Conservation (phyloP, 2,888 invertebrate genomes). For the Orchesella flavescens region DNA sequence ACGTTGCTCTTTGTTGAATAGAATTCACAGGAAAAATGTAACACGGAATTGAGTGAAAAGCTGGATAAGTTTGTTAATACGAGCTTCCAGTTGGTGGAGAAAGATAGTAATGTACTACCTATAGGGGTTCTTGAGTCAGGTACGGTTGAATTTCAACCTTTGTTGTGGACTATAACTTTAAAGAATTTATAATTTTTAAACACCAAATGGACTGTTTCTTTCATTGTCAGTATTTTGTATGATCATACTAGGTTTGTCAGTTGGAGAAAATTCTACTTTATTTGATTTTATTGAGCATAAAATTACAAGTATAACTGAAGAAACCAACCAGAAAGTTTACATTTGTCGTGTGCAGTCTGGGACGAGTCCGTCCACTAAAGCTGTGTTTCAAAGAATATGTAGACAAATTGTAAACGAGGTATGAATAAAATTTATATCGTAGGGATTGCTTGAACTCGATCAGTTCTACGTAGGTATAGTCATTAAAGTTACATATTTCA, state of each 20-base stretch:
- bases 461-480: neutral
- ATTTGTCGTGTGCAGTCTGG: slow-evolving; percentile 35
- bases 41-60: slow-evolving; percentile 3
- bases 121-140: slow-evolving; percentile 54
- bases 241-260: slow-evolving; percentile 60
- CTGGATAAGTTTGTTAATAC: slow-evolving; percentile 28
- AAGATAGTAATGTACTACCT: slow-evolving; percentile 25
- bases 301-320: neutral
- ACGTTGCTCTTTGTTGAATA: neutral
- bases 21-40: slow-evolving; percentile 10
- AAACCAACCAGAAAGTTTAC: slow-evolving; percentile 16
- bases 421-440: neutral
- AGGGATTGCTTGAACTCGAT: neutral
- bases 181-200: neutral
- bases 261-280: slow-evolving; percentile 56
- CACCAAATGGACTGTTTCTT: too few relatives aligned
- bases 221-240: too few relatives aligned
- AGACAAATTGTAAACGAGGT: slow-evolving; percentile 38
- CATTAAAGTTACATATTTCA: neutral
- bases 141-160: neutral
- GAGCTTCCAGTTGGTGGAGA: slow-evolving; percentile 31
- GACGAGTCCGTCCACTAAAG: slow-evolving; percentile 41
- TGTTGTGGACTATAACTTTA: neutral
- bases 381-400: slow-evolving; percentile 52
- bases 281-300: slow-evolving; percentile 53